Conservation (phyloP, 2,113 vertebrate genomes). For the Perca flavescens region DNA sequence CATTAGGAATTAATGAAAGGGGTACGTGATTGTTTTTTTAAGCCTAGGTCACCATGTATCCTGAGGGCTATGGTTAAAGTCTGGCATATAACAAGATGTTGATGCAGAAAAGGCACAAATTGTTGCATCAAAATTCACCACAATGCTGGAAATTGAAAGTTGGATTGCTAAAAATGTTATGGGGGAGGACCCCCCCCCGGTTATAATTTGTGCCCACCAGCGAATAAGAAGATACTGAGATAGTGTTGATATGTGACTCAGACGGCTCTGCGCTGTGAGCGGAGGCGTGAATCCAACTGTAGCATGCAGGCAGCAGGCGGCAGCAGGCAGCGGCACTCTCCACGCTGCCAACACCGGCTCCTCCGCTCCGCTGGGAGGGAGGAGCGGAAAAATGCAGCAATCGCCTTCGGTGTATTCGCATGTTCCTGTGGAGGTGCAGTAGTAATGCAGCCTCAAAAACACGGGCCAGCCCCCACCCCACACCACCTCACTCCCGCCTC, state of each 20-base stretch:
- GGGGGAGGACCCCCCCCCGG: too few species aligned
- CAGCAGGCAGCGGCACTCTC: neutral
- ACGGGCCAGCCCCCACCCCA: constrained; percentile 52
- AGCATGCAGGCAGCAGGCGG: constrained; percentile 28
- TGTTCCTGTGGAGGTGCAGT: constrained; percentile 61
- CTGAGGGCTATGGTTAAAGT: neutral
- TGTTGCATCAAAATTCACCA: too few species aligned
- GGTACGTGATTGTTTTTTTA: neutral
- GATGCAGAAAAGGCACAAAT: too few species aligned
- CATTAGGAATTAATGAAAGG: too few species aligned
- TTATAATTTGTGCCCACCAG: too few species aligned
- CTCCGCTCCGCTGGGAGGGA: constrained; percentile 28
- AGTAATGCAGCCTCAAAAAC: constrained; percentile 67
- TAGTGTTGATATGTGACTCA: constrained; percentile 38
- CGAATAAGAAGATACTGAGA: neutral
- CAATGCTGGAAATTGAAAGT: too few species aligned
- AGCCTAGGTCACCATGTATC: neutral
- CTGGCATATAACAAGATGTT: neutral
- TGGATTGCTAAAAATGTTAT: too few species aligned
- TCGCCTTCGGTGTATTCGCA: constrained; percentile 32
- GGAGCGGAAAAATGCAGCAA: constrained; percentile 39
- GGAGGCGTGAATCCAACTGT: constrained; percentile 69
- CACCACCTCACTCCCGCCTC: neutral
- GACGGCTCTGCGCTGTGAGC: constrained; percentile 43
- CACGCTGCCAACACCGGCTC: constrained; percentile 34